Evolutionary conservation across 2,888 invertebrate species (phyloP).

Genomic region (Stegana nigrithorax): DNA sequence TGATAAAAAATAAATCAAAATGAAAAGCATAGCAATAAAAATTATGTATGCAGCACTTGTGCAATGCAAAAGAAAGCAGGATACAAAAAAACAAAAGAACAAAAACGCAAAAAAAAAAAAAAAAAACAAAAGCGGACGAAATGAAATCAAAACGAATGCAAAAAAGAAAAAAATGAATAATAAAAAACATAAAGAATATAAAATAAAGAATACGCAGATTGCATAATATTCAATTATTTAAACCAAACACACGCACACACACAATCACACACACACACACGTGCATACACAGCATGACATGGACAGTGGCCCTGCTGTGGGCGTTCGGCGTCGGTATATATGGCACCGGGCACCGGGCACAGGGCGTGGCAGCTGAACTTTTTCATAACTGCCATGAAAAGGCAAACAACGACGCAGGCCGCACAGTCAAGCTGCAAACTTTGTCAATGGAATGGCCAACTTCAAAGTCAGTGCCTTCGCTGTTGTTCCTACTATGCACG

Average conservation of each 20-base stretch:
- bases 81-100: background rate
- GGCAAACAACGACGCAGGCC: slow-evolving; percentile 20
- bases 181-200: background rate
- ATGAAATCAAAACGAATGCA: background rate
- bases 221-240: slow-evolving; percentile 55
- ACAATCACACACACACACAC: background rate
- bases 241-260: slow-evolving; percentile 33
- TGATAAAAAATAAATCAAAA: background rate
- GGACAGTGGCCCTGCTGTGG: too few relatives aligned
- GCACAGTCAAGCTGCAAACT: too few relatives aligned
- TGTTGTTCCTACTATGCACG: too few relatives aligned
- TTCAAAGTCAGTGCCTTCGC: slow-evolving; percentile 42
- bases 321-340: too few relatives aligned
- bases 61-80: too few relatives aligned
- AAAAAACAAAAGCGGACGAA: background rate
- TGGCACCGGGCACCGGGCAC: too few relatives aligned
- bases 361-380: slow-evolving; percentile 2
- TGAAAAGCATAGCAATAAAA: too few relatives aligned
- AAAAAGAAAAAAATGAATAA: background rate
- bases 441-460: slow-evolving; percentile 50
- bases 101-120: background rate
- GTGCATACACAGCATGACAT: background rate
- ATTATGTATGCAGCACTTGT: too few relatives aligned
- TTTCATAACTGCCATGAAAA: slow-evolving; percentile 46
- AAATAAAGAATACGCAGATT: slow-evolving; percentile 29